phyloP scores from a whole-genome alignment of 2,797 vertebrate species.

The Astyanax mexicanus region DNA sequence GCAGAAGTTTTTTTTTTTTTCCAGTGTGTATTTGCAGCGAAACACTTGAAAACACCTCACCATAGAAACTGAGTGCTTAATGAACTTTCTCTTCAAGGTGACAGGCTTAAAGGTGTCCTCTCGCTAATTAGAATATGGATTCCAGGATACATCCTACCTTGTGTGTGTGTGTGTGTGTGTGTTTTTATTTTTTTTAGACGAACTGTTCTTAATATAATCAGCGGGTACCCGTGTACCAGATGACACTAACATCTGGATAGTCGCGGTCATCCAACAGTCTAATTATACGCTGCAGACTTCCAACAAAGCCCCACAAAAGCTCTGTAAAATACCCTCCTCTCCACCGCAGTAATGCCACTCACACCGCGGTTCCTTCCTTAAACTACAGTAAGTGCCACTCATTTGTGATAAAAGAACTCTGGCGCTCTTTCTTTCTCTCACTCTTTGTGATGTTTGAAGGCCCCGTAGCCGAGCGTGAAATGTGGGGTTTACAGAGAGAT shows the following conservation, averaged over 20 bases:
- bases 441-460: conserved; percentile 70
- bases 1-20: neutral
- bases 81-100: conserved; percentile 42
- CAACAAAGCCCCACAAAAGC: neutral
- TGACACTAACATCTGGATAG: conserved; percentile 42
- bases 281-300: conserved; percentile 4
- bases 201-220: conserved; percentile 26
- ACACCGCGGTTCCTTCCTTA: conserved; percentile 10
- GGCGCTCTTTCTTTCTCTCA: conserved; percentile 5
- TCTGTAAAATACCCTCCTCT: neutral
- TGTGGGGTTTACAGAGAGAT: conserved; percentile 66
- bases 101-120: conserved; percentile 32
- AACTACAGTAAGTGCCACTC: conserved; percentile 26
- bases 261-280: conserved; percentile 13
- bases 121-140: conserved; percentile 39
- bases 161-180: too few relatives aligned
- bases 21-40: neutral
- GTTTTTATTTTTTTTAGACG: conserved; percentile 19
- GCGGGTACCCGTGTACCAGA: conserved; percentile 20
- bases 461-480: conserved; percentile 77
- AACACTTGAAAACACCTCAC: neutral
- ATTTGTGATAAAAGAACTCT: conserved; percentile 26
- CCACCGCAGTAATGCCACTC: neutral
- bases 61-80: conserved; percentile 23
- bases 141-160: conserved; percentile 10